Evolutionary conservation across 2,888 invertebrate genomes (phyloP), one percentile per base, ranked within the genome.

Genomic region (Allophyes oxyacanthae): DNA sequence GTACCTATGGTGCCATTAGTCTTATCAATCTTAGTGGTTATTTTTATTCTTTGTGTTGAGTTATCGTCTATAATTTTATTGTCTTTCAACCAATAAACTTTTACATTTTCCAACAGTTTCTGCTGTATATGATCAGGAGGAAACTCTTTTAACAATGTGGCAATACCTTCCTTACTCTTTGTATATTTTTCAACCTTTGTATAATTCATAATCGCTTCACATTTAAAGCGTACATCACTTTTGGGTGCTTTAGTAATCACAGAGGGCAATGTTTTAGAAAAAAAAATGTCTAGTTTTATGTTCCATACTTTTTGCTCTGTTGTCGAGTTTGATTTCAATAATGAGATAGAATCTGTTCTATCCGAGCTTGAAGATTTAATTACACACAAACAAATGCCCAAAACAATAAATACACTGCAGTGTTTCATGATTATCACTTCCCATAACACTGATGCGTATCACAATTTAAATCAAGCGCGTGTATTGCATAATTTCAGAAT

Each of bases 131-230:
- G 86, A 40, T 89, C 88, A 6, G 92, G 92, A 1, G 91, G 91
- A 8, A 86, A 78, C 74, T 90, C 91, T 51, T 85, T 87, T n/a
- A 86, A 70, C 1, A 83, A 85, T 15, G 87, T 89, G 66, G 89
- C 90, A 44, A 87, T 77, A 5, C 88, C 87, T 81, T 90, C 90
- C 60, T 88, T 91, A 70, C 87, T 89, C 75, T 90, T 92, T 0
- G 88, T 88, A 59, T 87, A 86, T 64, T 87, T 89, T 65, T 90
- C 90, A 43, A 92, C 90, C 66, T 85, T 90, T 0, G 90, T 92
- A 55, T 91, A 92, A 69, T 93, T 93, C 86, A 92, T 85, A 20
- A 90, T 79, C 28, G 92, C 93, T 71, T 94, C 92, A 67, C 94
- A 94, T 81, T 89, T 92, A 34, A 93, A 83, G 33, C 87, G 84